Base-by-base conservation (phyloP, 2,888 invertebrate species). In the Phyllotreta striolata region DNA sequence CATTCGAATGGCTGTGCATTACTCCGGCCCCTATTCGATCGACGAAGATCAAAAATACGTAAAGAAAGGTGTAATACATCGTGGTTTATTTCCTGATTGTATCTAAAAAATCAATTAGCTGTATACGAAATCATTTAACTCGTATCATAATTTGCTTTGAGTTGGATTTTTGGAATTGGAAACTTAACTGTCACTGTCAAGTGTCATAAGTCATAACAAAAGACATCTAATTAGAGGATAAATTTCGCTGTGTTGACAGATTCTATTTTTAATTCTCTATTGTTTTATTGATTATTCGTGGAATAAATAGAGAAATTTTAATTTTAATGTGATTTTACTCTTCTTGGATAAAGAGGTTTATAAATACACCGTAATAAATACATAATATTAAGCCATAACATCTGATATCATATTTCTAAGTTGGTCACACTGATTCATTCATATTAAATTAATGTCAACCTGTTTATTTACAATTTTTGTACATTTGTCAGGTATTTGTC, bases 1-100 rank as follows among this genome's bases (percentile, higher is more conserved):
- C 76, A 47, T 75, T 73, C 9, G 77, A 74, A 67, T 81, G 80
- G 52, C 77, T 75, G 64, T 81, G 80, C 73, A 80, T 77, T 44
- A 79, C 79, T 13, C 78, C 79, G 51, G 74, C 74, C 54, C 58
- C 39, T 10, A 58, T 55, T 62, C 38, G 12, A 54, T 47, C 43
- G 24, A 44, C 44, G 24, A 60, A 54, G 37, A 54, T 54, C 8
- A 58, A n/a, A 49, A 60, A 52, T 8, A 60, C 24, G 34, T 44
- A 60, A 35, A 52, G 46, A 5, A 60, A n/a, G 38, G 54, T 38
- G 4, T 40, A 37, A 59, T 14, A 59, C 51, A 43, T 59, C 3
- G 8, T 41, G 9, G 24, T 24, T 24, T 24, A n/a, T 24, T 24
- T 24, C 24, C 24, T 1, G 24, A 3, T 24, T 24, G 24, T 24